Evolutionary conservation across 2,113 vertebrate species (phyloP), one percentile per base, ranked within the genome.

Genomic region (Trichomycterus rosablanca): DNA sequence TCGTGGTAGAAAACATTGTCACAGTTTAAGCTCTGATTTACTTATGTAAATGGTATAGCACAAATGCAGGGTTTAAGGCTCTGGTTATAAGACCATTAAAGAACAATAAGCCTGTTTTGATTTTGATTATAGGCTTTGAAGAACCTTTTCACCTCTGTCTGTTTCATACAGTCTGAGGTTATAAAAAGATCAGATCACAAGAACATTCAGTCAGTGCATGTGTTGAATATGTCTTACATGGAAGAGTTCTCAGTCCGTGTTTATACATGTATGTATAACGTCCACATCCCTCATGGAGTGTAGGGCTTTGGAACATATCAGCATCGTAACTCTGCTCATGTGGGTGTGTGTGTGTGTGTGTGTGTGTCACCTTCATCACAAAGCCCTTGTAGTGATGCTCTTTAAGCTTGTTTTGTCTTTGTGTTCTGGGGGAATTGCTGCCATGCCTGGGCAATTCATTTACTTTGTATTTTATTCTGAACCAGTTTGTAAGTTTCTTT

Each of bases 281-380:
- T 60, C 45, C 30, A 26, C 49, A 20, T 8, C 44, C 53, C 24
- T 30, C 3, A 35, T n/a, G n/a, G n/a, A 50, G 50, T 44, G 50
- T 48, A 46, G 46, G 71, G 57, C 53, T 39, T 67, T 34, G 22
- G 51, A 58, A 67, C 72, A 67, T 70, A 70, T 74, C 72, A 67
- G 72, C 63, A 59, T 42, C 66, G 46, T 46, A 65, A 42, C 32
- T 65, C 50, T 50, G 48, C 67, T 62, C 48, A 74, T 80, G 74
- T 69, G 74, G 72, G 56, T 79, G 76, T 71, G 76, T 63, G 49
- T 63, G 76, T 78, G 69, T 76, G 70, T 72, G 77, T 7, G 53
- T 30, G 44, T 44, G 59, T 28, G 23, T 67, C 52, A 67, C 46
- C 28, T n/a, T n/a, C n/a, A 72, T 34, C 24, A 64, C 65, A 39